Evolutionary conservation across 2,888 invertebrate species (phyloP), one percentile per base, ranked within the genome.

Genomic region (Thalpophila matura): DNA sequence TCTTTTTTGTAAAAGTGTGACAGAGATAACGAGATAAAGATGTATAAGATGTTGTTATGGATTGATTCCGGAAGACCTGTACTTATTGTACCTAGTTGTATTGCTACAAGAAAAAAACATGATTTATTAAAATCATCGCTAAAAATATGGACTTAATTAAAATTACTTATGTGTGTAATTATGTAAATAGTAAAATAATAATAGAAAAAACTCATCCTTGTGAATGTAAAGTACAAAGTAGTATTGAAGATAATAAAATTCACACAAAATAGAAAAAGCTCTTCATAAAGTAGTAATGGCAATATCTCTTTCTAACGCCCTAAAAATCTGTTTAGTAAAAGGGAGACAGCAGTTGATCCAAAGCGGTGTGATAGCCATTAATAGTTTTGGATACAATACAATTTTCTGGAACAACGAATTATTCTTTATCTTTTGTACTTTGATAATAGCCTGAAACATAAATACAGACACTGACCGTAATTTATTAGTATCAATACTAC

Each of bases 321-420:
- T 18, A 1, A 5, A 51, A 22, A 51, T 49, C 7, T 12, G 5
- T 0, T 16, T 12, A 24, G 54, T 12, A 6, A 50, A 54, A 78
- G 43, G 58, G 75, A 76, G 76, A 74, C 31, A 50, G 37, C 37
- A 3, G 45, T 47, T 35, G 42, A 49, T 72, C 12, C 16, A 18
- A 12, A 35, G 42, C n/a, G 16, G 16, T 38, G 7, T n/a, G 18
- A 16, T 12, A 33, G 22, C 12, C 4, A 10, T 6, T 1, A 12
- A 16, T n/a, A n/a, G 33, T 43, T 35, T 58, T 43, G 1, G 12
- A 1, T 26, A 7, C 14, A 9, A 29, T 4, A 29, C 5, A 0
- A 7, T 24, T 27, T 27, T 29, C 5, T 18, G 18, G 1, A 24
- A 20, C 14, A 29, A 3, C 4, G 0, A 22, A 58, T 16, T 1